Percentiles rank a stretch among this genome's conserved stretches.
Conservation (phyloP, 2,888 invertebrate genomes). For the Nesidiocoris tenuis region DNA sequence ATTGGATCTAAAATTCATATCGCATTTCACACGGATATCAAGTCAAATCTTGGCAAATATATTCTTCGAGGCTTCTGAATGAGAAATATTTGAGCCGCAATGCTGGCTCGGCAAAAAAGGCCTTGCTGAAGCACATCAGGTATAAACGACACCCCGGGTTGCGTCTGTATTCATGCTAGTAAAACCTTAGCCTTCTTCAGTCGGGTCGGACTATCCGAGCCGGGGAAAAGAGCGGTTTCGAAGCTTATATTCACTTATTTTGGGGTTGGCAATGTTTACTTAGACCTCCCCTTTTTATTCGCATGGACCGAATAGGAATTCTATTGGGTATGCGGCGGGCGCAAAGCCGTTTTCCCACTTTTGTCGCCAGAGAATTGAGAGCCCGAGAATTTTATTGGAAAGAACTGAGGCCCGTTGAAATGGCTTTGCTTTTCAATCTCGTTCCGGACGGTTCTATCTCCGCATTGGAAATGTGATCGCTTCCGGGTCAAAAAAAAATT, state of each 20-base stretch:
- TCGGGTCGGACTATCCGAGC: background rate
- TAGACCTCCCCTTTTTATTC: background rate
- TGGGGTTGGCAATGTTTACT: background rate
- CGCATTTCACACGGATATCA: no score
- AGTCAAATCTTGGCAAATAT: no score
- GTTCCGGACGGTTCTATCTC: background rate
- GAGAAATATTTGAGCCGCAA: no score
- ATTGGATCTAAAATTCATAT: no score
- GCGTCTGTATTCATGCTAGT: constrained; percentile 11
- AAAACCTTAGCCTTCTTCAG: background rate
- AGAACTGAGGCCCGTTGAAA: background rate
- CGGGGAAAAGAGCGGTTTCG: background rate
- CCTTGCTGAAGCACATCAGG: background rate
- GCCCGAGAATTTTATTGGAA: background rate
- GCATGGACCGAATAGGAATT: background rate
- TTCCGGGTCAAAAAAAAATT: no score
- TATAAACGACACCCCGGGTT: background rate
- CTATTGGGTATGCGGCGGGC: background rate
- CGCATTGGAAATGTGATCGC: no score
- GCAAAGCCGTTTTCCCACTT: background rate
- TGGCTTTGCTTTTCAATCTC: background rate
- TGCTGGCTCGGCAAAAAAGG: no score
- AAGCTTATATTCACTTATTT: constrained; percentile 14
- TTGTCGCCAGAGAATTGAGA: background rate
- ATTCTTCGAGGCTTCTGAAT: no score